Percentiles rank a stretch among this genome's conserved stretches.
Evolutionary conservation across 35 echinoderm and acorn worm species (phyloP).

Genomic region (Apostichopus japonicus): DNA sequence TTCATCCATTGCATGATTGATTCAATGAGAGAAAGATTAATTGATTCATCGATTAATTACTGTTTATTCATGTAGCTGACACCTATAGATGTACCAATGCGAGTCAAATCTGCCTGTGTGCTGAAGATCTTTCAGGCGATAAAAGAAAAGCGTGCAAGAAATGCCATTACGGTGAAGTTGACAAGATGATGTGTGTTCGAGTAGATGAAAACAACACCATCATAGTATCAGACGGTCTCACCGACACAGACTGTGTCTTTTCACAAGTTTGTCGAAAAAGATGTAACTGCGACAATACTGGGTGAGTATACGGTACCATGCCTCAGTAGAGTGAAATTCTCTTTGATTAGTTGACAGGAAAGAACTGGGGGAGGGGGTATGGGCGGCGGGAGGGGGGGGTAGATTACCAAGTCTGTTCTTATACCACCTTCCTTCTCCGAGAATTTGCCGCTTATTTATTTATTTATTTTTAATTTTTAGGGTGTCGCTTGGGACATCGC

Average conservation of each 20-base stretch:
- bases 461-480: too few species aligned
- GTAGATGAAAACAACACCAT: background rate
- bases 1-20: too few species aligned
- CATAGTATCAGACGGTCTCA: background rate
- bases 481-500: too few species aligned
- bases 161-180: background rate
- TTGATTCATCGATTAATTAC: background rate
- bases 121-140: background rate
- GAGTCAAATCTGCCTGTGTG: background rate
- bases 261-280: background rate
- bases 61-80: background rate
- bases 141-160: background rate
- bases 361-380: too few species aligned
- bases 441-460: too few species aligned
- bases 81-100: background rate
- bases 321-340: too few species aligned
- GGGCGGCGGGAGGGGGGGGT: too few species aligned
- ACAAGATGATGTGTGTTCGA: background rate
- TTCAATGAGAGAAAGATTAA: too few species aligned
- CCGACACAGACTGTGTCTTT: background rate
- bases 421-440: too few species aligned
- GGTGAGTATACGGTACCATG: background rate
- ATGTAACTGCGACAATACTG: background rate
- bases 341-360: too few species aligned
- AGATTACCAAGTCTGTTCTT: too few species aligned